A percentile compares a stretch with the other conserved stretches of the same genome.
phyloP scores from a whole-genome alignment of 2,113 vertebrate species.

The Dasypus novemcinctus region DNA sequence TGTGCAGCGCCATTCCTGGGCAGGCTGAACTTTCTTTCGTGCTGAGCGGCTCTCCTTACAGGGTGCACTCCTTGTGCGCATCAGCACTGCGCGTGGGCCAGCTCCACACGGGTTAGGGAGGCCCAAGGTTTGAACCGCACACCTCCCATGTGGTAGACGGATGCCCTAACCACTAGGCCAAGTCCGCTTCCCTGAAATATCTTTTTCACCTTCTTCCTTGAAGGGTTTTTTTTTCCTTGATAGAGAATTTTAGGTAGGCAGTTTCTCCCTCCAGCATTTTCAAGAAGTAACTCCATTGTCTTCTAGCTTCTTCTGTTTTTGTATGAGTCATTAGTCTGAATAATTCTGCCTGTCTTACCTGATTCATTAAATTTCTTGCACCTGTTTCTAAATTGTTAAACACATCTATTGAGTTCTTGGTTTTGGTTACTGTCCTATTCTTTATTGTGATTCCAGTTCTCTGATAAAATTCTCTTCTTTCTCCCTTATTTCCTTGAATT shows the following conservation, averaged over 20 bases:
- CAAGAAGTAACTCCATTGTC: not conserved
- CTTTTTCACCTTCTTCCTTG: not conserved
- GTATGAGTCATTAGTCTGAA: not conserved
- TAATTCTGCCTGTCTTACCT: not conserved
- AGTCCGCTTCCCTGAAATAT: no score
- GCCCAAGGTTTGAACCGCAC: no score
- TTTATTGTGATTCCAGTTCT: not conserved
- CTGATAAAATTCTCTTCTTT: not conserved
- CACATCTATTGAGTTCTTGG: not conserved
- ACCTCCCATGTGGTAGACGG: no score
- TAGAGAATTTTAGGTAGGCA: not conserved
- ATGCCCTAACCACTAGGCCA: no score
- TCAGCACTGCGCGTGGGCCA: no score
- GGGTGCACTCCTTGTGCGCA: no score
- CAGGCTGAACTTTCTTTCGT: no score
- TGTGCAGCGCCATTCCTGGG: no score
- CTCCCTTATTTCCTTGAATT: not conserved
- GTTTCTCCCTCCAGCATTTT: not conserved
- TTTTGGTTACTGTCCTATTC: not conserved
- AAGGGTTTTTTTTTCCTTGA: not conserved
- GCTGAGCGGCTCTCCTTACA: no score
- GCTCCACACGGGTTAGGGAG: no score
- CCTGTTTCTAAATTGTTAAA: not conserved
- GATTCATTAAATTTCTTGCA: not conserved
- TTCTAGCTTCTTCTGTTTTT: not conserved